Conservation (phyloP, 2,888 invertebrate species). For the Antitype chi region DNA sequence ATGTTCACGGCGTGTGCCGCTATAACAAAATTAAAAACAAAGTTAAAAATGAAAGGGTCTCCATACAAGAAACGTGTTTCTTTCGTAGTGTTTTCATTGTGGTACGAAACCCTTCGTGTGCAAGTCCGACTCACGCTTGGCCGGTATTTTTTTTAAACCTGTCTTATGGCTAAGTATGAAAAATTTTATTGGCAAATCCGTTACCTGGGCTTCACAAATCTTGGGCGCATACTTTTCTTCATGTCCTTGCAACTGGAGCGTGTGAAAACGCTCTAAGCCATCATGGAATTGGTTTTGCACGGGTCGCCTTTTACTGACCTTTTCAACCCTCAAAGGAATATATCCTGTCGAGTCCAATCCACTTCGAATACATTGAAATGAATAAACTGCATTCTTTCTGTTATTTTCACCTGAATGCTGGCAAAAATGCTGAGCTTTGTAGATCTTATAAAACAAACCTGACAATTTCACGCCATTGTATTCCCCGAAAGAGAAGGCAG, state of each 20-base stretch:
- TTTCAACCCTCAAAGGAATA: constrained; percentile 5
- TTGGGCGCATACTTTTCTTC: background rate
- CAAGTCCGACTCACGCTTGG: no score
- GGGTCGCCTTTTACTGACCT: background rate
- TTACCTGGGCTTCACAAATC: background rate
- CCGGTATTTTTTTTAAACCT: background rate
- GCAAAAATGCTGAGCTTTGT: no score
- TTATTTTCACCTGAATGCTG: no score
- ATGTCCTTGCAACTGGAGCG: background rate
- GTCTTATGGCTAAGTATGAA: background rate
- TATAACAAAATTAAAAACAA: no score
- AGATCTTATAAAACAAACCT: no score
- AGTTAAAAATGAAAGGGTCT: no score
- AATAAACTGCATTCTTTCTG: background rate
- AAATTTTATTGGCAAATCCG: background rate
- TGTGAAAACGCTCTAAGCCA: background rate
- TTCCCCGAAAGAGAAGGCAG: no score
- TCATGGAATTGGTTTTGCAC: background rate
- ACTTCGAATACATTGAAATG: constrained; percentile 27
- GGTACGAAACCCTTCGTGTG: no score
- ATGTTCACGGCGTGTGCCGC: no score
- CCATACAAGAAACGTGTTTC: no score
- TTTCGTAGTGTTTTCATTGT: no score
- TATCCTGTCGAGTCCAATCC: constrained; percentile 7
- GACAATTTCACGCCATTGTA: no score